A percentile compares a stretch with the other conserved stretches of the same genome.
These are phyloP conservation scores for Andrena marginata DNA, from an alignment of 2,888 invertebrate genomes.

Conservation along the genomic window DNA sequence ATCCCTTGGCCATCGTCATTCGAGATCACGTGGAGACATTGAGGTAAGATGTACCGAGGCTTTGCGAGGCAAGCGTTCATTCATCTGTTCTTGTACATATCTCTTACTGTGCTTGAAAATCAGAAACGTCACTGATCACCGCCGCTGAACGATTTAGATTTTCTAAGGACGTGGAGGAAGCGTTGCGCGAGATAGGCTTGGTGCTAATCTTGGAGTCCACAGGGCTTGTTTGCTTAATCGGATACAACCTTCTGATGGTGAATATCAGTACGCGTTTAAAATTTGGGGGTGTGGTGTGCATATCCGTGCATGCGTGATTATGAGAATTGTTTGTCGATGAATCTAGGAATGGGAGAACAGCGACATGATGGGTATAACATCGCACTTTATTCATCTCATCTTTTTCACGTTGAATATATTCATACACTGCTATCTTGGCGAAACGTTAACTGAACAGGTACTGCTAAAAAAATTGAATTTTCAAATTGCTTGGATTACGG, in stretches of 20 bases:
- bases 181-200: slow-evolving; percentile 62
- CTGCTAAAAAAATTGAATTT: too few species aligned
- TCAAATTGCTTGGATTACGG: not conserved
- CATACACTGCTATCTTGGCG: slow-evolving; percentile 79
- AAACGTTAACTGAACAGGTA: slow-evolving; percentile 76
- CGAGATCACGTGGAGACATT: slow-evolving; percentile 60
- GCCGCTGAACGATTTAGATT: slow-evolving; percentile 20
- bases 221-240: slow-evolving; percentile 78
- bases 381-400: slow-evolving; percentile 70
- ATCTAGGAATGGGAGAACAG: slow-evolving; percentile 32
- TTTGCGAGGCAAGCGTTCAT: not conserved
- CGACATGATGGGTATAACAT: slow-evolving; percentile 39
- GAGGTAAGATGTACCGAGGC: slow-evolving; percentile 46
- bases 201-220: slow-evolving; percentile 79
- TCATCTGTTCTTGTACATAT: slow-evolving; percentile 69
- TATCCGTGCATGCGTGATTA: too few species aligned
- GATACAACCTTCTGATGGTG: slow-evolving; percentile 78
- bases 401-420: slow-evolving; percentile 78
- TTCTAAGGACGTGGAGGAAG: slow-evolving; percentile 6
- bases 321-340: not conserved
- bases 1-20: slow-evolving; percentile 50
- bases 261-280: slow-evolving; percentile 12
- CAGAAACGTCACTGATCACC: slow-evolving; percentile 48
- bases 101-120: slow-evolving; percentile 75
- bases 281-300: not conserved